phyloP scores from a whole-genome alignment of 2,797 vertebrate species.

The Chaetophractus vellerosus region DNA sequence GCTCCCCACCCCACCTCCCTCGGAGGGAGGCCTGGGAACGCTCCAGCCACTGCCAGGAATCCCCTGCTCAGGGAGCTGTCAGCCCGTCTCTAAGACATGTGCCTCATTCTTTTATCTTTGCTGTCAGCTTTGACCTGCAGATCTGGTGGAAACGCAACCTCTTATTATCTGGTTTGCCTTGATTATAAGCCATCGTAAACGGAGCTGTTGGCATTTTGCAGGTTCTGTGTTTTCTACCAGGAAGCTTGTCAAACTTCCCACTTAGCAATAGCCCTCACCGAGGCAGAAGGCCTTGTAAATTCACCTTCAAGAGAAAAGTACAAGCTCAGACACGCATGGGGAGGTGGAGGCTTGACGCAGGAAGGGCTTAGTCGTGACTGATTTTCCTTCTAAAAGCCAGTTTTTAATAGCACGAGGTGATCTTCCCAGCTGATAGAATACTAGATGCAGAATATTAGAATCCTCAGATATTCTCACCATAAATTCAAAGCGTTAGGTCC shows the following conservation, averaged over 20 bases:
- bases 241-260: neutral
- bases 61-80: neutral
- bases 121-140: neutral
- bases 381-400: neutral
- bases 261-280: neutral
- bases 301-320: neutral
- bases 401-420: neutral
- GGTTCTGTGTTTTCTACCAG: neutral
- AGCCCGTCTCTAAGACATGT: neutral
- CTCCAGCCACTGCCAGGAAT: rapidly evolving
- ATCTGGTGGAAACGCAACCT: neutral
- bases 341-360: rapidly evolving
- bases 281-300: neutral
- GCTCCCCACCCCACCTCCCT: rapidly evolving
- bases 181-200: neutral
- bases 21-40: no score
- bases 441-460: no score
- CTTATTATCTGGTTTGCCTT: neutral
- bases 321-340: rapidly evolving
- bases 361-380: rapidly evolving
- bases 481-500: neutral
- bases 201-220: rapidly evolving
- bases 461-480: neutral
- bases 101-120: neutral
- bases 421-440: neutral